These are phyloP conservation scores for Neotoxoptera formosana DNA, from an alignment of 1,140 invertebrate genomes.

Conservation along the genomic window DNA sequence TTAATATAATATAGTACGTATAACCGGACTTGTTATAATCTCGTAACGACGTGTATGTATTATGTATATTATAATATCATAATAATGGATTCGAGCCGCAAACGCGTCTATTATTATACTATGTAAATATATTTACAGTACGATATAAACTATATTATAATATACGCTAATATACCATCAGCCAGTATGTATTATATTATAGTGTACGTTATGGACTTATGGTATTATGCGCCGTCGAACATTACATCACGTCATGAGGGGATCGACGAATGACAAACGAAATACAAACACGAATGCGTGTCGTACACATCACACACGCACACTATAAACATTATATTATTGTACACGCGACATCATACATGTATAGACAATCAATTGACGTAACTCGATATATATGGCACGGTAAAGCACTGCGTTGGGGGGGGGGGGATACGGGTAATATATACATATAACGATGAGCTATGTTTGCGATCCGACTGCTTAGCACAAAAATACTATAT, in stretches of 20 bases:
- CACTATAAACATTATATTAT: constrained; percentile 4
- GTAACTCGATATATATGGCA: not conserved
- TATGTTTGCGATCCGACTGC: not conserved
- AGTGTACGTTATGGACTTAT: too few species aligned
- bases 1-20: not conserved
- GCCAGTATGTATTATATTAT: not conserved
- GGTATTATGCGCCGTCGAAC: not conserved
- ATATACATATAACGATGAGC: not conserved
- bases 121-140: not conserved
- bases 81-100: not conserved
- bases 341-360: not conserved
- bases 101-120: constrained; percentile 24
- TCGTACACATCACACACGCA: not conserved
- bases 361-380: not conserved
- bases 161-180: not conserved
- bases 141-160: not conserved
- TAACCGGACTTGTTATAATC: constrained; percentile 11
- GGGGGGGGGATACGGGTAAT: not conserved
- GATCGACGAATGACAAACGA: constrained; percentile 26
- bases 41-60: not conserved
- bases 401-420: not conserved
- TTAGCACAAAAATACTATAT: not conserved
- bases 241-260: constrained; percentile 14
- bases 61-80: constrained; percentile 19
- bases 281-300: constrained; percentile 9